Conservation (phyloP, 2,888 invertebrate genomes). For the Cosmorhoe ocellata region DNA sequence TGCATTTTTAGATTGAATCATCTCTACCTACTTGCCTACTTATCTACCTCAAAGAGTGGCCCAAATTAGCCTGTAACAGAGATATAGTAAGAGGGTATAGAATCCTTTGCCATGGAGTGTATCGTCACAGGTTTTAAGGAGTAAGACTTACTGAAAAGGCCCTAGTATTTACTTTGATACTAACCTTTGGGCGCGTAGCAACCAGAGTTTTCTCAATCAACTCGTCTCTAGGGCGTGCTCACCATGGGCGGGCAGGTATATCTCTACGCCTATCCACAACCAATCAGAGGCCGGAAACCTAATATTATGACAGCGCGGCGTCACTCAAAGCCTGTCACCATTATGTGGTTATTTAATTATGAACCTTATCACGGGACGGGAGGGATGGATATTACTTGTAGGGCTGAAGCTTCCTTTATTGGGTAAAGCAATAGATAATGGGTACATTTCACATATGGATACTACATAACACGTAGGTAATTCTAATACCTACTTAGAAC, state of each 20-base stretch:
- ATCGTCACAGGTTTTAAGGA: too few relatives aligned
- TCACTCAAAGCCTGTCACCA: constrained; percentile 62
- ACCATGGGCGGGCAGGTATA: constrained; percentile 44
- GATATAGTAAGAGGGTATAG: too few relatives aligned
- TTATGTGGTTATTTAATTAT: constrained; percentile 23
- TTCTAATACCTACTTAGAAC: too few relatives aligned
- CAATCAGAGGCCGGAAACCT: constrained; percentile 68
- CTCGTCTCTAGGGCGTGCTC: constrained; percentile 46
- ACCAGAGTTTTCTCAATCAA: constrained; percentile 40
- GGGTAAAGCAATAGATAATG: constrained; percentile 41
- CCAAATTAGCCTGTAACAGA: too few relatives aligned
- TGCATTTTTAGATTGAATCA: too few relatives aligned
- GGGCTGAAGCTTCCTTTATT: constrained; percentile 53
- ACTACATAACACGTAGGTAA: too few relatives aligned
- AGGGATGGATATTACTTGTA: constrained; percentile 32
- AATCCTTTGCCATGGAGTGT: too few relatives aligned
- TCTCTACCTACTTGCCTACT: too few relatives aligned
- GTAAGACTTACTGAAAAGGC: too few relatives aligned
- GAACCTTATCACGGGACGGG: constrained; percentile 24
- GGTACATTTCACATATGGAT: neutral
- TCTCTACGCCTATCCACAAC: constrained; percentile 38
- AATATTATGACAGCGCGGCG: constrained; percentile 68
- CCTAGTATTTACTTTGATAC: too few relatives aligned
- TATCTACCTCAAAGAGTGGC: too few relatives aligned
- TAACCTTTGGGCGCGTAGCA: constrained; percentile 41